These are phyloP conservation scores for Eulemur rubriventer DNA, from an alignment of 2,797 vertebrate species.

Conservation along the genomic window DNA sequence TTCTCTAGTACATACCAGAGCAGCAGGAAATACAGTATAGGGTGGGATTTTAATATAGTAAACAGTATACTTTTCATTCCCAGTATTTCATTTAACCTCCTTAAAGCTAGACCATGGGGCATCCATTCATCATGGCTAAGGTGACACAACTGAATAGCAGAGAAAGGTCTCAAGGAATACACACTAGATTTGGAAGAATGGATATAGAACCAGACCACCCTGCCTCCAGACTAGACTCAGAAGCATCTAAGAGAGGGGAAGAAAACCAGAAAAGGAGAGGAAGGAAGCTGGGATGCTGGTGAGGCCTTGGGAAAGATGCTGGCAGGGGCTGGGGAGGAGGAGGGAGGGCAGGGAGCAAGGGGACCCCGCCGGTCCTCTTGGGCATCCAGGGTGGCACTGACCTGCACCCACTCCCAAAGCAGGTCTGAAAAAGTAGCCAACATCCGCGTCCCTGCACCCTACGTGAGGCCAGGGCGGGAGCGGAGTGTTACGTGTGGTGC, in stretches of 20 bases:
- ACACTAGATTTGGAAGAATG: not conserved
- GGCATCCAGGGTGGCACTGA: not conserved
- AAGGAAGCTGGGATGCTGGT: not conserved
- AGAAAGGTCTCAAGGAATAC: not conserved
- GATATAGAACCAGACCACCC: not conserved
- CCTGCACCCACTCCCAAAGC: not conserved
- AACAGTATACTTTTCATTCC: not conserved
- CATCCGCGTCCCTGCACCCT: not conserved
- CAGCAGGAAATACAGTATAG: not conserved
- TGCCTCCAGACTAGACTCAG: not conserved
- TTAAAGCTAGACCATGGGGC: not conserved
- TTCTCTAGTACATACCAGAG: not conserved
- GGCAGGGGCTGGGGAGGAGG: too few species aligned
- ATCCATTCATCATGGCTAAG: not conserved
- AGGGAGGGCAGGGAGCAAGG: not conserved
- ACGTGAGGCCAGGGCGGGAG: not conserved
- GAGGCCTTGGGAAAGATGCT: not conserved
- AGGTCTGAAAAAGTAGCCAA: not conserved
- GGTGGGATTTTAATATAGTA: not conserved
- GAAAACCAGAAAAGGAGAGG: not conserved
- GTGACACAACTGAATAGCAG: too few species aligned
- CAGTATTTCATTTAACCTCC: not conserved
- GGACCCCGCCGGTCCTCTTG: not conserved
- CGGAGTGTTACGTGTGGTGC: rapidly evolving
- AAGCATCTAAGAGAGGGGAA: not conserved